Conservation (phyloP, 2,113 vertebrate species). For the Salvator merianae region DNA sequence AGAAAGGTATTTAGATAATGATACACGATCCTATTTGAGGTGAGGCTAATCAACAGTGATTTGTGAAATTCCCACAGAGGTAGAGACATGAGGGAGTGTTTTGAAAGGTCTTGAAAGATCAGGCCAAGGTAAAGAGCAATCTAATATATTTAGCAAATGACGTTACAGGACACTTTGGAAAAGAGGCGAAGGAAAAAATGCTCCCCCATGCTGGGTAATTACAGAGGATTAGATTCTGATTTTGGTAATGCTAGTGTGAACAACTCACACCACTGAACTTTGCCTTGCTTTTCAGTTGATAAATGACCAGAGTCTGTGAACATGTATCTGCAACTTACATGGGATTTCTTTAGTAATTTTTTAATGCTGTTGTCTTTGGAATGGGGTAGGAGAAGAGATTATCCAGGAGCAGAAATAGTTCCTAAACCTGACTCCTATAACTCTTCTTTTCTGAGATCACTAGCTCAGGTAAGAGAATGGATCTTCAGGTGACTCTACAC, state of each 20-base stretch:
- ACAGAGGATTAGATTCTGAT: slow-evolving; percentile 30
- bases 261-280: slow-evolving; percentile 6
- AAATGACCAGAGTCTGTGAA: slow-evolving; percentile 8
- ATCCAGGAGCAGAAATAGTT: no score
- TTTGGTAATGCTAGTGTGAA: not conserved
- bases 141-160: slow-evolving; percentile 47
- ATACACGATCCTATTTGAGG: slow-evolving; percentile 26
- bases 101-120: slow-evolving; percentile 44
- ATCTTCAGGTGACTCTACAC: no score
- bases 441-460: no score
- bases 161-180: slow-evolving; percentile 37
- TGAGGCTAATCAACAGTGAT: slow-evolving; percentile 50
- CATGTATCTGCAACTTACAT: not conserved
- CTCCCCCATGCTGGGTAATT: not conserved
- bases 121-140: slow-evolving; percentile 47
- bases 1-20: slow-evolving; percentile 49
- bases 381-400: no score
- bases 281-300: slow-evolving; percentile 10
- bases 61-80: slow-evolving; percentile 43
- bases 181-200: not conserved
- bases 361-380: not conserved
- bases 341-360: not conserved
- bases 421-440: no score
- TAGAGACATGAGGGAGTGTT: slow-evolving; percentile 12
- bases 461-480: no score